Conservation (phyloP, 2,113 vertebrate genomes). For the Colius striatus region DNA sequence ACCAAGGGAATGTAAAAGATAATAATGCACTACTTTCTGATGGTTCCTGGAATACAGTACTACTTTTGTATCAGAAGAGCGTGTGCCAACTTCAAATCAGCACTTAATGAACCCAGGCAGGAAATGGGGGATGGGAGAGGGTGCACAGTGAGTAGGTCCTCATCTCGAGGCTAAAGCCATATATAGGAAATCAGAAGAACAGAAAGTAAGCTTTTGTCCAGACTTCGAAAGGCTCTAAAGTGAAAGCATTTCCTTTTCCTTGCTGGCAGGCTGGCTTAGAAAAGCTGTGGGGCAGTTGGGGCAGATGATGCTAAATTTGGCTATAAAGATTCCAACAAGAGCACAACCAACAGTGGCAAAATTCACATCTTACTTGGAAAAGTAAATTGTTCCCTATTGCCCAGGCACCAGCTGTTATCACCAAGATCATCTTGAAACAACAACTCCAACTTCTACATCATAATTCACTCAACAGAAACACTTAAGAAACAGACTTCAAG, state of each 20-base stretch:
- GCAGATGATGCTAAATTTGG: constrained; percentile 25
- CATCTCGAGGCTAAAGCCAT: constrained; percentile 78
- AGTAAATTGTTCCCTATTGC: neutral
- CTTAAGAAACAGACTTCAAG: neutral
- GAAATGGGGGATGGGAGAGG: constrained; percentile 82
- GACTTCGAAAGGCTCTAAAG: constrained; percentile 18
- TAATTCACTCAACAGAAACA: neutral
- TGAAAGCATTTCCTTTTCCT: constrained; percentile 63
- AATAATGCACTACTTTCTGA: constrained; percentile 76
- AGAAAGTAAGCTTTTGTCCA: constrained; percentile 81
- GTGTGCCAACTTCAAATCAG: constrained; percentile 78
- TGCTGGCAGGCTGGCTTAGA: neutral
- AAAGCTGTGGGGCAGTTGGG: neutral
- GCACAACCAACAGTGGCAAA: neutral
- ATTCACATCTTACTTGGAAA: neutral
- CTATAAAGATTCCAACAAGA: neutral
- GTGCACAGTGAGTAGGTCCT: constrained; percentile 75
- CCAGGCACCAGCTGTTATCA: neutral
- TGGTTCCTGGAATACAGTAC: constrained; percentile 73
- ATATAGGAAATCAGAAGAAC: constrained; percentile 76
- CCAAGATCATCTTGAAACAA: neutral
- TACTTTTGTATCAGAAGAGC: constrained; percentile 80
- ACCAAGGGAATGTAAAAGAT: constrained; percentile 74
- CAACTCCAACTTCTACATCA: neutral
- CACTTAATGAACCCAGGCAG: constrained; percentile 85